Conservation (phyloP, 2,888 invertebrate species). For the Trichopria drosophilae region DNA sequence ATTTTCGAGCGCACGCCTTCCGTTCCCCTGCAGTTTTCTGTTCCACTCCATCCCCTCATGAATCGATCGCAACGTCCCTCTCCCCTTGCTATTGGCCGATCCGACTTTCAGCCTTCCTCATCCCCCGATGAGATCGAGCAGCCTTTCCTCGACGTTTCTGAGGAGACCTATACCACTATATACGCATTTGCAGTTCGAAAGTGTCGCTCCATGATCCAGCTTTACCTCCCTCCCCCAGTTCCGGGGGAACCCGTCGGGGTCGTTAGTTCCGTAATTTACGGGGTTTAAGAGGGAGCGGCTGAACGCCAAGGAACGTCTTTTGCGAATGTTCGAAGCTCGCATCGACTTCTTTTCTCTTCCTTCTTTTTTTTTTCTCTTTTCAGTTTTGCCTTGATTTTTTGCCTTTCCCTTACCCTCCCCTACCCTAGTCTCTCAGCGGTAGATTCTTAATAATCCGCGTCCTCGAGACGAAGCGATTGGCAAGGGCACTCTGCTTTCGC, state of each 20-base stretch:
- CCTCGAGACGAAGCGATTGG: no score
- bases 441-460: no score
- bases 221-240: constrained; percentile 18
- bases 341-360: background rate
- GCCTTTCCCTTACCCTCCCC: background rate
- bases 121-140: constrained; percentile 41
- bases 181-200: constrained; percentile 28
- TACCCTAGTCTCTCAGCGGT: constrained; percentile 4
- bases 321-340: constrained; percentile 13
- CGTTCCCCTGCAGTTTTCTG: no score
- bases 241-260: constrained; percentile 38
- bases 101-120: constrained; percentile 36
- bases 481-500: no score
- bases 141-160: constrained; percentile 35
- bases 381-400: constrained; percentile 15
- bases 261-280: constrained; percentile 51
- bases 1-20: no score
- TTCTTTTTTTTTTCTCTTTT: constrained; percentile 20
- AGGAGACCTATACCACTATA: constrained; percentile 20
- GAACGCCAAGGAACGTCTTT: no score
- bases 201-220: constrained; percentile 21
- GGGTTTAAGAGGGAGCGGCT: constrained; percentile 47
- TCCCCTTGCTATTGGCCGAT: constrained; percentile 32
- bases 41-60: no score
- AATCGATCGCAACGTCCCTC: no score